Conservation (phyloP, 2,888 invertebrate species). For the Ennomos quercinarius region DNA sequence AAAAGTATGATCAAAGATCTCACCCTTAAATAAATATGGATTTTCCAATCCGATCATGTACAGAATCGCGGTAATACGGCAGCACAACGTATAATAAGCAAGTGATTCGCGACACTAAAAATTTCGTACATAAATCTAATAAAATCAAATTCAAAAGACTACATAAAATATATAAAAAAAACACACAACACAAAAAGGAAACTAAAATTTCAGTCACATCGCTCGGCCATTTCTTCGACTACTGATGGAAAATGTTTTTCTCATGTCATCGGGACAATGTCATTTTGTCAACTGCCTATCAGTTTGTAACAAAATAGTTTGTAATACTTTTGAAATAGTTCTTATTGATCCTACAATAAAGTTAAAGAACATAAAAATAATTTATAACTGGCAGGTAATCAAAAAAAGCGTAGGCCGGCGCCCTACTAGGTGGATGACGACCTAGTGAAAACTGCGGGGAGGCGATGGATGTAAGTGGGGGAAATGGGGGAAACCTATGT, state of each 20-base stretch:
- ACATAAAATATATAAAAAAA: constrained; percentile 79
- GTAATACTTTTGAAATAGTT: neutral
- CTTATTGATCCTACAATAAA: too few relatives aligned
- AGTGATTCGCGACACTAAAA: constrained; percentile 64
- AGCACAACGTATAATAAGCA: constrained; percentile 40
- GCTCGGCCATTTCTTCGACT: constrained; percentile 71
- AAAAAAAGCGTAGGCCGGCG: too few relatives aligned
- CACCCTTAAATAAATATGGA: constrained; percentile 48
- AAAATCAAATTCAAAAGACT: constrained; percentile 72
- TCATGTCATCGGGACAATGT: constrained; percentile 40
- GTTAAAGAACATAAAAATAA: too few relatives aligned
- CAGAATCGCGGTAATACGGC: constrained; percentile 60
- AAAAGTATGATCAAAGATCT: constrained; percentile 11
- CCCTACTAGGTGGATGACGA: too few relatives aligned
- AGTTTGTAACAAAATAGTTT: constrained; percentile 14
- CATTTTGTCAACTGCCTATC: constrained; percentile 32
- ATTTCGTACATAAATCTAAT: constrained; percentile 77
- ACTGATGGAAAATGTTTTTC: constrained; percentile 50
- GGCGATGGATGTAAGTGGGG: too few relatives aligned
- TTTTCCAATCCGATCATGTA: constrained; percentile 32
- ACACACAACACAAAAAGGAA: constrained; percentile 82
- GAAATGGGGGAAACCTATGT: too few relatives aligned
- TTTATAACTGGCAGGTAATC: too few relatives aligned
- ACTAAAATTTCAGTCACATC: constrained; percentile 82
- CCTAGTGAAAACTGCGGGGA: too few relatives aligned